These are phyloP conservation scores for Chironex yamaguchii DNA, from an alignment of 30 jellyfish, hydroid and myxozoan species.

Conservation along the genomic window DNA sequence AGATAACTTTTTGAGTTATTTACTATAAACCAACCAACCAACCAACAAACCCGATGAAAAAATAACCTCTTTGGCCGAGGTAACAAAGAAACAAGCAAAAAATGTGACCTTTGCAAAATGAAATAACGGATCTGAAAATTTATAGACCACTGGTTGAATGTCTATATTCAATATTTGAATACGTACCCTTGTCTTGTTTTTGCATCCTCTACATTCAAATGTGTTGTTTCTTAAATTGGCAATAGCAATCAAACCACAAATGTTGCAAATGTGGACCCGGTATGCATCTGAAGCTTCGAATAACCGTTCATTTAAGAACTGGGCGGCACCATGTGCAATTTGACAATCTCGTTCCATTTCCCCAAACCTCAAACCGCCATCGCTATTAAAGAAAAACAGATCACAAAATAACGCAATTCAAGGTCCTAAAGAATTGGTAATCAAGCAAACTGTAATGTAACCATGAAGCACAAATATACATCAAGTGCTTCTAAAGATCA, in stretches of 20 bases:
- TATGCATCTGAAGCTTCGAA: constrained; percentile 99
- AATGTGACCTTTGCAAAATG: too few species aligned
- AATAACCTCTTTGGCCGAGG: too few species aligned
- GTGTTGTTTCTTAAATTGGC: constrained; percentile 94
- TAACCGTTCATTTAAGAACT: constrained; percentile 94
- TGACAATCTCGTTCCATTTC: constrained; percentile 99
- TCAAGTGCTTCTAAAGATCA: too few species aligned
- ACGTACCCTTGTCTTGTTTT: constrained; percentile 94
- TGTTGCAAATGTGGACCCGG: constrained; percentile 92
- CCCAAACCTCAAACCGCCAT: constrained; percentile 99
- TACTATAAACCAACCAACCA: too few species aligned
- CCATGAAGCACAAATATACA: too few species aligned
- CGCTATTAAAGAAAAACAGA: constrained; percentile 74
- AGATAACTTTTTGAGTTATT: too few species aligned
- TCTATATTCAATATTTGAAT: background rate
- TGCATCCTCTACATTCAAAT: constrained; percentile 99
- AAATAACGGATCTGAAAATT: background rate
- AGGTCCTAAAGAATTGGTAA: too few species aligned
- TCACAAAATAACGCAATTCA: too few species aligned
- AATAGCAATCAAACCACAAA: constrained; percentile 97
- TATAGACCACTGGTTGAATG: background rate
- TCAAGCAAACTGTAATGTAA: too few species aligned
- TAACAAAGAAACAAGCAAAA: background rate
- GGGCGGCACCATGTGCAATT: constrained; percentile 99
- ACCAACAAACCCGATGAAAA: background rate